Evolutionary conservation across 37 sponge, comb jelly and placozoan genomes (phyloP).

Genomic region (Dysidea cf. avara): DNA sequence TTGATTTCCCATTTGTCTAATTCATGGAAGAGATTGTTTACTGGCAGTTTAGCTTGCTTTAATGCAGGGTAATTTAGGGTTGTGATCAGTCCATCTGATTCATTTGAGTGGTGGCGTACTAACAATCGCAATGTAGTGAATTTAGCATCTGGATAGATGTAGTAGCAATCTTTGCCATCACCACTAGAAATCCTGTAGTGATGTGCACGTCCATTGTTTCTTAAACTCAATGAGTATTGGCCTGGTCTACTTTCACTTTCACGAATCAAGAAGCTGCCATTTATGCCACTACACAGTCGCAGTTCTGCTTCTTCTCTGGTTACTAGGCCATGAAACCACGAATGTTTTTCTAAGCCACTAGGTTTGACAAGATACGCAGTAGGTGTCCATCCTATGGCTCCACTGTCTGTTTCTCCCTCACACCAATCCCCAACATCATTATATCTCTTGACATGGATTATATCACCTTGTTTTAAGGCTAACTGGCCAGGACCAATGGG

Average conservation of each 20-base stretch:
- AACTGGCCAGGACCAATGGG: conserved; percentile 75
- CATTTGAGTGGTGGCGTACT: conserved; percentile 87
- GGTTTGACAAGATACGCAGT: conserved; percentile 84
- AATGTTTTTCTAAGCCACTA: conserved; percentile 89
- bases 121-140: conserved; percentile 79
- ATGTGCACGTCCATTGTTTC: conserved; percentile 87
- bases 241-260: conserved; percentile 97
- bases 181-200: conserved; percentile 90
- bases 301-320: conserved; percentile 92
- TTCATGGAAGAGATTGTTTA: conserved; percentile 79
- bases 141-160: conserved; percentile 79
- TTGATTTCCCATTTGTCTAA: conserved; percentile 94
- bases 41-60: conserved; percentile 83
- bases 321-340: conserved; percentile 94
- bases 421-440: conserved; percentile 69
- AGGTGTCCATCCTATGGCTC: conserved; percentile 95
- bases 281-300: conserved; percentile 86
- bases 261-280: too few species aligned
- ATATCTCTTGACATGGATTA: conserved; percentile 59
- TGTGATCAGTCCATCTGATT: conserved; percentile 86
- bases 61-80: conserved; percentile 89
- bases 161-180: conserved; percentile 40
- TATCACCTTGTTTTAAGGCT: conserved; percentile 69
- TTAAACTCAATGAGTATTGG: conserved; percentile 93
- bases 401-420: too few species aligned